phyloP scores from a whole-genome alignment of 2,888 invertebrate genomes.

The Cephus pulcher region DNA sequence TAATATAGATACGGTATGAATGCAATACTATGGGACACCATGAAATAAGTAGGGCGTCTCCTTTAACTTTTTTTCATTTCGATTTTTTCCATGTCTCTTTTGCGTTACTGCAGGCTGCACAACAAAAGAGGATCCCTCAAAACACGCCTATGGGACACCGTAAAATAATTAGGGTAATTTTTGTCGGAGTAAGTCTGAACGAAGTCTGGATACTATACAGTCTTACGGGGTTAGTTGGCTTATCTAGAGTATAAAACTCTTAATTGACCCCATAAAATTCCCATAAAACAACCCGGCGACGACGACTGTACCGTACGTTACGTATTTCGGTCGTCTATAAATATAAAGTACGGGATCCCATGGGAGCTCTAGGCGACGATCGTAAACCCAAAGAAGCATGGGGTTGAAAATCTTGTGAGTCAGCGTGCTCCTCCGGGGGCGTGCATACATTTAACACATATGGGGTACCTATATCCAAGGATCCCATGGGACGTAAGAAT shows the following conservation, averaged over 20 bases:
- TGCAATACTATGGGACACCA: neutral
- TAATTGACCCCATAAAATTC: neutral
- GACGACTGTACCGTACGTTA: neutral
- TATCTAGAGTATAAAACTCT: neutral
- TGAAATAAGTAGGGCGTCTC: neutral
- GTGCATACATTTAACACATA: neutral
- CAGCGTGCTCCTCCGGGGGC: neutral
- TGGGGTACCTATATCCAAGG: neutral
- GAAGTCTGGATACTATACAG: neutral
- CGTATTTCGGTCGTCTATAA: neutral
- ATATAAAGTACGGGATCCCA: neutral
- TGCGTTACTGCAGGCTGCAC: neutral
- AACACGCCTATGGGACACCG: neutral
- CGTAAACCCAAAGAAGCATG: neutral
- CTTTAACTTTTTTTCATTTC: neutral
- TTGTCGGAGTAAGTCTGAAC: neutral
- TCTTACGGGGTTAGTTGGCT: neutral
- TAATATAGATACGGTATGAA: neutral
- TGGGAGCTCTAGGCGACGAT: neutral
- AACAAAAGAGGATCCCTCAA: neutral
- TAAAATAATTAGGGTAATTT: neutral
- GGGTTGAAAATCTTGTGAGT: neutral
- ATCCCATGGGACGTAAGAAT: conserved; percentile 1
- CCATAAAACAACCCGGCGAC: neutral
- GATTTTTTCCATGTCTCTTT: neutral